Base-by-base conservation (phyloP, 2,888 invertebrate species). In the Chrysolina haemoptera region DNA sequence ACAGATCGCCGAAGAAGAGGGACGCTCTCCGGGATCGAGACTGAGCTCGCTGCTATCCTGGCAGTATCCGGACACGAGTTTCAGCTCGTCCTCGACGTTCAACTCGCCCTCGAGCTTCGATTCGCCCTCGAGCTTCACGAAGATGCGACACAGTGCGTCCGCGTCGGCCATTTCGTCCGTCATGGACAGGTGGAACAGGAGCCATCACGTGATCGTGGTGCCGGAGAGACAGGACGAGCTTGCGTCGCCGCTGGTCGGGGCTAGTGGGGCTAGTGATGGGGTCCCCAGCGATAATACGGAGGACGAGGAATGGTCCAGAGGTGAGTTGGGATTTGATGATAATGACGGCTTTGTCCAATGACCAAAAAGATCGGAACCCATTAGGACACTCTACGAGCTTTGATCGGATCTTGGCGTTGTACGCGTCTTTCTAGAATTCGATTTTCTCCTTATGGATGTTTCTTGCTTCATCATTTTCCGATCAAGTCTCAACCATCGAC, bases 1-100 rank as follows among this genome's bases (percentile, higher is more conserved):
- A 84, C 96, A 96, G 89, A 95, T 96, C 73, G 96, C 94, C n/a
- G 90, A 92, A 78, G 94, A 95, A 86, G 94, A 94, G 86, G 90
- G 92, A 40, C 91, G 92, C 35, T 91, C 92, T 84, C 91, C 92
- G 14, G 93, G 93, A 85, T 92, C 92, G 68, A 92, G 92, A 86
- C 90, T 92, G 87, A 88, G 91, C 81, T 90, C 90, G 48, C 84
- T 91, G 68, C 86, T 93, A 67, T 92, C 92, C 14, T 94, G 94
- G 94, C 94, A 94, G 88, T 93, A 93, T 88, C 66, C 73, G 8
- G 62, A 43, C 66, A 16, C 50, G 27, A 18, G 65, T n/a, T 69
- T 73, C 48, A 43, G 62, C 62, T 62, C 35, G 20, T 18, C 27
- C 6, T 16, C 22, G 43, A 59, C 53, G 1, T 35, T 41, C 35